phyloP scores from a whole-genome alignment of 2,113 vertebrate species.

The Cinclus cinclus region DNA sequence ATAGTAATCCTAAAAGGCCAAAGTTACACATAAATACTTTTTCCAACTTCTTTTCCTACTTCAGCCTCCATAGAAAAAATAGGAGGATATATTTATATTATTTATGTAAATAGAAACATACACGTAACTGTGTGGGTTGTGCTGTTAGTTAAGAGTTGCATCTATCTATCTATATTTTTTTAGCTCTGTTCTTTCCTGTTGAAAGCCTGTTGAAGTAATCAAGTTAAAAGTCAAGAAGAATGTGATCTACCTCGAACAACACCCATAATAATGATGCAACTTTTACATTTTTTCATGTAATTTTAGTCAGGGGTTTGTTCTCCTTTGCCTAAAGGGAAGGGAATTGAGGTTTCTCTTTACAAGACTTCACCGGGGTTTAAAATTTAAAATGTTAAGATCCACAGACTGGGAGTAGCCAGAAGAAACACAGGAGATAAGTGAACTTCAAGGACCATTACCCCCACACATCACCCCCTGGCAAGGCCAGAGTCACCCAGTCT shows the following conservation, averaged over 20 bases:
- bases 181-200: not conserved
- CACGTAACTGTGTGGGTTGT: not conserved
- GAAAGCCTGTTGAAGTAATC: not conserved
- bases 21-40: not conserved
- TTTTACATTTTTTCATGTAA: not conserved
- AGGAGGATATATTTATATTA: not conserved
- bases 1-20: not conserved
- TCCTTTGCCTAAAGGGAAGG: not conserved
- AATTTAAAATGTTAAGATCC: not conserved
- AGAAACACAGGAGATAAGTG: not conserved
- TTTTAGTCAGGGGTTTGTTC: not conserved
- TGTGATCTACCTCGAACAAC: not conserved
- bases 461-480: accelerated
- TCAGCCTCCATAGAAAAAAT: not conserved
- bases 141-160: not conserved
- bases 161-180: not conserved
- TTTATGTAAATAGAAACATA: not conserved
- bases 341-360: not conserved
- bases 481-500: not conserved
- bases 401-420: not conserved
- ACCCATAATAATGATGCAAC: not conserved
- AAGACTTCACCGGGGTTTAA: not conserved
- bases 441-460: not conserved
- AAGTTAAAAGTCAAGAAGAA: not conserved
- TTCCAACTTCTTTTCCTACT: not conserved